phyloP scores from a whole-genome alignment of 2,797 vertebrate genomes.

The Falco rusticolus region DNA sequence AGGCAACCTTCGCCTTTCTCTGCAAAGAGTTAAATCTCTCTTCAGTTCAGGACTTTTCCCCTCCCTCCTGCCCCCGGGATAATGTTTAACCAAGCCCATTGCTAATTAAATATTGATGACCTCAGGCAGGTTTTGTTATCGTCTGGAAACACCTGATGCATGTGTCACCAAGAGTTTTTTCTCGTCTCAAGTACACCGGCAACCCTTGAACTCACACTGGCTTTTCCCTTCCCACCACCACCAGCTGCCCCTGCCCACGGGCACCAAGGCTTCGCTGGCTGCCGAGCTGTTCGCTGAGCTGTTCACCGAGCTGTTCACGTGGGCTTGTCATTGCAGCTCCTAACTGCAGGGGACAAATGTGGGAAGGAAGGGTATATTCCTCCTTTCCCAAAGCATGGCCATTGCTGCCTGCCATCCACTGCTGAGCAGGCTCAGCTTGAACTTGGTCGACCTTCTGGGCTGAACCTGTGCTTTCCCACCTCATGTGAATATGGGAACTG shows the following conservation, averaged over 20 bases:
- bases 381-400: not conserved
- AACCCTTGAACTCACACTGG: slow-evolving; percentile 44
- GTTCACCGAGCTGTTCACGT: not conserved
- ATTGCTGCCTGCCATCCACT: not conserved
- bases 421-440: not conserved
- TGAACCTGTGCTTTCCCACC: not conserved
- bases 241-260: not conserved
- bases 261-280: not conserved
- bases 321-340: not conserved
- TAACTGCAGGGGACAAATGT: not conserved
- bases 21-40: slow-evolving; percentile 55
- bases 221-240: not conserved
- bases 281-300: rapidly evolving
- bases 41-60: not conserved
- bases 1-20: not conserved
- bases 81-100: slow-evolving; percentile 67
- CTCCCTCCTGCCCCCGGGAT: slow-evolving; percentile 31
- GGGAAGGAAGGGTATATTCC: not conserved
- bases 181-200: slow-evolving; percentile 48
- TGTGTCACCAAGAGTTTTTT: slow-evolving; percentile 67
- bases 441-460: not conserved
- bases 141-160: slow-evolving; percentile 67
- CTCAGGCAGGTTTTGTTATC: slow-evolving; percentile 70
- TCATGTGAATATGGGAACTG: not conserved
- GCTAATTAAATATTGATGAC: slow-evolving; percentile 73